Evolutionary conservation across 2,797 vertebrate genomes (phyloP).

Genomic region (Sebastolobus alascanus): DNA sequence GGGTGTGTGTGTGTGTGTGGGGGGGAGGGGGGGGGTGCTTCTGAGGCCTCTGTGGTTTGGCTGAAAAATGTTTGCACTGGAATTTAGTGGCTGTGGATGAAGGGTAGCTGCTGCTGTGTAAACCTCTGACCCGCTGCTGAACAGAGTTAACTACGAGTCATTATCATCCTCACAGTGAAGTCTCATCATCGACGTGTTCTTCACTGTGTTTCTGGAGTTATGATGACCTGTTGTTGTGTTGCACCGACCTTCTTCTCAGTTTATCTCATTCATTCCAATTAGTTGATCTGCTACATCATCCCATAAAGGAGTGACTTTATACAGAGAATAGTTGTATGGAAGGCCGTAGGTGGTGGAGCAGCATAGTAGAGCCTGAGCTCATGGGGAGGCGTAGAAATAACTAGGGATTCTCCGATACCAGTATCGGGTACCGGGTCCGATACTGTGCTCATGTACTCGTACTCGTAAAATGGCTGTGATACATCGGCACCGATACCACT

Average conservation of each 20-base stretch:
- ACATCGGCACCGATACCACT: no score
- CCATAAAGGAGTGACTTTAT: background rate
- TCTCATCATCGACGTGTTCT: background rate
- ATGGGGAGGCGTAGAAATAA: no score
- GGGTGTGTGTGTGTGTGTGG: background rate
- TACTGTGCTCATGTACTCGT: no score
- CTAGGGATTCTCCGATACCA: no score
- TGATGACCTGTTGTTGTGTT: background rate
- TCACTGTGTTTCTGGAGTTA: background rate
- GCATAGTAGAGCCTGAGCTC: background rate
- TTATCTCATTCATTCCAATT: background rate
- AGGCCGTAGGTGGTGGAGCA: no score
- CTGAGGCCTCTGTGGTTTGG: constrained; percentile 41
- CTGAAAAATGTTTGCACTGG: constrained; percentile 50
- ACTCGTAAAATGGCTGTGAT: no score
- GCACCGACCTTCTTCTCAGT: background rate
- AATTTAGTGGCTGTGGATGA: constrained; percentile 50
- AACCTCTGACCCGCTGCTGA: constrained; percentile 39
- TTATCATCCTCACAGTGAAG: background rate
- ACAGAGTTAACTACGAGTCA: background rate
- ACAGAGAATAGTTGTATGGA: background rate
- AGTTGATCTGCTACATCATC: background rate
- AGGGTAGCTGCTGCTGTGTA: constrained; percentile 27
- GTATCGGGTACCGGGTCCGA: no score
- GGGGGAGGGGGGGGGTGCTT: background rate